Conservation (phyloP, 2,113 vertebrate genomes). For the zebrafish (Danio rerio) region GRCz12tu NC_133189.1:45814501-45815000, state of each 20-base stretch:
- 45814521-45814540: constrained; percentile 4
- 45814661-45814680: constrained; percentile 66
- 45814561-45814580: not conserved
- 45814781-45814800: constrained; percentile 59
- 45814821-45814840: constrained; percentile 22
- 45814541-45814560: not conserved
- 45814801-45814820: constrained; percentile 64
- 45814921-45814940: constrained; percentile 22
- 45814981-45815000: constrained; percentile 18
- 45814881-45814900: constrained; percentile 49
- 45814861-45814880: constrained; percentile 46
- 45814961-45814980: constrained; percentile 42
- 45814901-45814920: constrained; percentile 55
- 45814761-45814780: constrained; percentile 45
- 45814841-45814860: constrained; percentile 19
- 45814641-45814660: constrained; percentile 61
- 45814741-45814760: constrained; percentile 51
- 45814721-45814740: constrained; percentile 53
- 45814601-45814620: constrained; percentile 56
- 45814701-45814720: constrained; percentile 68
- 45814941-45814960: constrained; percentile 38
- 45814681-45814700: constrained; percentile 64
- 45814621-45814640: constrained; percentile 63
- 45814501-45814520: constrained; percentile 11
- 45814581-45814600: constrained; percentile 10